These are phyloP conservation scores for Tenthredo amoena DNA, from an alignment of 2,888 invertebrate species.

Conservation along the genomic window DNA sequence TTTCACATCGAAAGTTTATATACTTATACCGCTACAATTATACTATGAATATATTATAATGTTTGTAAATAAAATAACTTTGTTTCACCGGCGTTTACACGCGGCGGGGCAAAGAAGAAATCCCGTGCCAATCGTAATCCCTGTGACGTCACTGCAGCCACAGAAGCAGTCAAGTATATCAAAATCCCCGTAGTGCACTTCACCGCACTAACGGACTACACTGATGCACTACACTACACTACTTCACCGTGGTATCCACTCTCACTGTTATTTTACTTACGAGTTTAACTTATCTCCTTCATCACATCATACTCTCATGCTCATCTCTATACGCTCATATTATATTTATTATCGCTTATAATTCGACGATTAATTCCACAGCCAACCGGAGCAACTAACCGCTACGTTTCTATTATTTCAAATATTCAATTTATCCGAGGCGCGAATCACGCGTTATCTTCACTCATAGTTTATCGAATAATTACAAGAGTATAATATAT, in stretches of 20 bases:
- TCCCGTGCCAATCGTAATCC: slow-evolving; percentile 2
- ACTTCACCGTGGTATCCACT: neutral
- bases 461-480: too few species aligned
- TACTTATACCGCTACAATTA: neutral
- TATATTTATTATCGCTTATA: too few species aligned
- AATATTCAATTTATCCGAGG: too few species aligned
- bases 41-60: neutral
- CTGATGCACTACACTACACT: neutral
- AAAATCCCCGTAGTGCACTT: neutral
- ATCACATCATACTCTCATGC: neutral
- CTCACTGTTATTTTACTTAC: slow-evolving; percentile 6
- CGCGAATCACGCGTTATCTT: too few species aligned
- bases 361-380: too few species aligned
- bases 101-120: neutral
- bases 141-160: neutral
- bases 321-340: too few species aligned
- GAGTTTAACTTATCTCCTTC: slow-evolving; percentile 1
- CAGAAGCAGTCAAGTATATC: neutral
- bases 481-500: too few species aligned
- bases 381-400: too few species aligned
- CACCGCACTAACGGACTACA: neutral
- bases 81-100: neutral
- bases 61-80: slow-evolving; percentile 2
- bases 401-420: too few species aligned
- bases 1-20: neutral